A percentile compares a stretch with the other conserved stretches of the same genome.
These are phyloP conservation scores for Nemotelus nigrinus DNA, from an alignment of 2,888 invertebrate genomes.

Conservation along the genomic window DNA sequence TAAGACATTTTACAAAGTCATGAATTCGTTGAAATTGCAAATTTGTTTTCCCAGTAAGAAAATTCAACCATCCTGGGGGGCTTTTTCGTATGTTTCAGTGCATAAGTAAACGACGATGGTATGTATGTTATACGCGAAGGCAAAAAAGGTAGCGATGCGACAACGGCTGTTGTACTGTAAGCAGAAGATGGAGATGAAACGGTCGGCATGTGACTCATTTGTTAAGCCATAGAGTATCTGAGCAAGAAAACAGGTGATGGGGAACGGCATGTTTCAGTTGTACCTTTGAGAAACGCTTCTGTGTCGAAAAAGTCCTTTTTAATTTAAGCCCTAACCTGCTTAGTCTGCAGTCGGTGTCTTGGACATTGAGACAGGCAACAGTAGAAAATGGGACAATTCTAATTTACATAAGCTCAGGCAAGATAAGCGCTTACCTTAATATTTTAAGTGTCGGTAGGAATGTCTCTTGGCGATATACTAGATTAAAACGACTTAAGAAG, in stretches of 20 bases:
- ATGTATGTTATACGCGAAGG: not conserved
- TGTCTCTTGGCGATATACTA: constrained; percentile 42
- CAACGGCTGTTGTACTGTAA: not conserved
- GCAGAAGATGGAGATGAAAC: no score
- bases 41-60: constrained; percentile 37
- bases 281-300: constrained; percentile 24
- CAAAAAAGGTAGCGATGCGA: constrained; percentile 13
- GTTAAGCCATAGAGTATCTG: no score
- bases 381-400: constrained; percentile 43
- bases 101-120: not conserved
- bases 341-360: constrained; percentile 11
- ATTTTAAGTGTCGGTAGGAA: constrained; percentile 45
- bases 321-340: constrained; percentile 37
- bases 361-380: constrained; percentile 24
- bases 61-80: constrained; percentile 22
- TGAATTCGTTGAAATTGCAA: constrained; percentile 42
- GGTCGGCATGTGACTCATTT: no score
- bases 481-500: constrained; percentile 43
- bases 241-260: not conserved
- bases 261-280: not conserved
- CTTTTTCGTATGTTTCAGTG: not conserved
- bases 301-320: constrained; percentile 42
- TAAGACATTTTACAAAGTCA: constrained; percentile 42
- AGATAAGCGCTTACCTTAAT: constrained; percentile 45
- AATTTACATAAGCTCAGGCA: constrained; percentile 43